Percentiles rank a stretch among this genome's conserved stretches.
These are phyloP conservation scores for Notiomystis cincta DNA, from an alignment of 2,113 vertebrate species.

Conservation along the genomic window DNA sequence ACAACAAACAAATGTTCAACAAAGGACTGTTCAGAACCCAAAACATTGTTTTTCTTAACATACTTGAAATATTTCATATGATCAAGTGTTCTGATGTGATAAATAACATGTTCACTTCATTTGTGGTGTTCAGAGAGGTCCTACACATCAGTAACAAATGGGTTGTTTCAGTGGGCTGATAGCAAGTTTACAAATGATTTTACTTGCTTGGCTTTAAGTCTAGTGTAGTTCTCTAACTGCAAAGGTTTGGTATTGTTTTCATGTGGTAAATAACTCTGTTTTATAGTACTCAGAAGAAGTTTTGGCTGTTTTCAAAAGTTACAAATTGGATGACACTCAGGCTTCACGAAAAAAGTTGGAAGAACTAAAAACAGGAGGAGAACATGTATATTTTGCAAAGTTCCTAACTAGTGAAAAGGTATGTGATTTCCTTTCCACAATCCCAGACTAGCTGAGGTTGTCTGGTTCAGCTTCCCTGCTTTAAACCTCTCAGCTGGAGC, in stretches of 20 bases:
- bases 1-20: neutral
- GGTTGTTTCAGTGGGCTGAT: neutral
- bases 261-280: neutral
- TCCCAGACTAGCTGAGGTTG: neutral
- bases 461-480: neutral
- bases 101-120: neutral
- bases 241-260: neutral
- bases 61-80: neutral
- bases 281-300: slow-evolving; percentile 94
- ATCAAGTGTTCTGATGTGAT: neutral
- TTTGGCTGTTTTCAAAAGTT: slow-evolving; percentile 96
- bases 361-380: slow-evolving; percentile 88
- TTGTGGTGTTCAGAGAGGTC: neutral
- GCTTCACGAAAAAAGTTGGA: slow-evolving; percentile 93
- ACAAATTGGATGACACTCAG: slow-evolving; percentile 95
- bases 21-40: neutral
- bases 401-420: slow-evolving; percentile 99
- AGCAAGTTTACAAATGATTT: neutral
- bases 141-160: fast-evolving
- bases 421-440: neutral
- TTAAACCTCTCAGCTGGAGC: neutral
- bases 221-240: neutral
- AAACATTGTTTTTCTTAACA: neutral
- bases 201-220: neutral
- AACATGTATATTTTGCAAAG: slow-evolving; percentile 97